Percentiles rank a stretch among this genome's conserved stretches.
Evolutionary conservation across 2,797 vertebrate species (phyloP).

Genomic region (Scarus forsteni): DNA sequence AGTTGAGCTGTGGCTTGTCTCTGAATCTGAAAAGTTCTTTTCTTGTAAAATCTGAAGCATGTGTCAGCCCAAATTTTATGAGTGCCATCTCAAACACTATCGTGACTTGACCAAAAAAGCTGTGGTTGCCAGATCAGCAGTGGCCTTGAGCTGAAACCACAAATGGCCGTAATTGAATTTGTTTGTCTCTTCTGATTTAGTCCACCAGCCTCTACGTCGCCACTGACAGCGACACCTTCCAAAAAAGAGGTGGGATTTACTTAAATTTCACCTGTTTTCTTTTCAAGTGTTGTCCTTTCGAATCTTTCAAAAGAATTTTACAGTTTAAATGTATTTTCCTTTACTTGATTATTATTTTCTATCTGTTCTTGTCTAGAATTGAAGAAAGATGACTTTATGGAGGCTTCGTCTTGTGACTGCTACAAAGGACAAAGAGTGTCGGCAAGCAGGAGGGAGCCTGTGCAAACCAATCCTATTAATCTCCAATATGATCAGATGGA

Average conservation of each 20-base stretch:
- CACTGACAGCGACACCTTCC: conserved; percentile 33
- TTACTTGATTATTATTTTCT: neutral
- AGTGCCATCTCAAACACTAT: neutral
- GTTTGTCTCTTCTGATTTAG: conserved; percentile 48
- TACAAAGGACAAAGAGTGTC: conserved; percentile 5
- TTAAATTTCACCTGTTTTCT: neutral
- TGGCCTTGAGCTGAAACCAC: conserved; percentile 6
- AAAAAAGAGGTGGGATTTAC: conserved; percentile 74
- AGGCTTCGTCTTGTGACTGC: conserved; percentile 9
- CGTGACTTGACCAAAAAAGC: neutral
- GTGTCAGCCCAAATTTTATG: neutral
- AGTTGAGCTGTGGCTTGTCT: neutral
- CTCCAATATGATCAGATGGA: neutral
- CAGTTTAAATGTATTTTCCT: too few species aligned
- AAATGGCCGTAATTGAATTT: neutral
- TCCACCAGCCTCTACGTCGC: conserved; percentile 33
- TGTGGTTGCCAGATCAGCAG: neutral
- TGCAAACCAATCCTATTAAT: conserved; percentile 5
- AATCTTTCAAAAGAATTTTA: neutral
- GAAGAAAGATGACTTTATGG: conserved; percentile 9
- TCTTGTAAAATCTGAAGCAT: neutral
- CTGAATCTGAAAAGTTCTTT: neutral
- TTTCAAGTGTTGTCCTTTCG: neutral
- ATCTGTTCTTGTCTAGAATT: conserved; percentile 57
- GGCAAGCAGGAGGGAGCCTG: conserved; percentile 33